Percentiles rank a stretch among this genome's conserved stretches.
These are phyloP conservation scores for Columba janthina DNA, from an alignment of 2,113 vertebrate genomes.

Conservation along the genomic window DNA sequence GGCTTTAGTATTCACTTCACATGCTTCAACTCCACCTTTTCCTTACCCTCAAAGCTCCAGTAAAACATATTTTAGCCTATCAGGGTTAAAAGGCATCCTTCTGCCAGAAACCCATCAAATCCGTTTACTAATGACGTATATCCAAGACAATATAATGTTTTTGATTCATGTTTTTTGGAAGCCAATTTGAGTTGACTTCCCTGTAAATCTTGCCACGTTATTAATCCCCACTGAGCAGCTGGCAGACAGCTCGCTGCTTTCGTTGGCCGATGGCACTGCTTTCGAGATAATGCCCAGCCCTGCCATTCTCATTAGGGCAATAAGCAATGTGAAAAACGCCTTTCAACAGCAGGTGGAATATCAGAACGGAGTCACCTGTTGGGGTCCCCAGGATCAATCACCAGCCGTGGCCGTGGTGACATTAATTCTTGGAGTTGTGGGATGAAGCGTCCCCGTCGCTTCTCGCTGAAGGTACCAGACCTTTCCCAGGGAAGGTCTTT, in stretches of 20 bases:
- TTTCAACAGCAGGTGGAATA: not conserved
- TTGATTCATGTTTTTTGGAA: constrained; percentile 24
- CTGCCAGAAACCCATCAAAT: constrained; percentile 33
- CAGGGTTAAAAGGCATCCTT: not conserved
- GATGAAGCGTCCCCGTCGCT: not conserved
- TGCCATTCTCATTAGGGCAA: not conserved
- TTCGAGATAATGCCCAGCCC: constrained; percentile 18
- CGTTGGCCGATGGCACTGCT: constrained; percentile 17
- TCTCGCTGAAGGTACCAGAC: not conserved
- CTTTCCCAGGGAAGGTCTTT: not conserved
- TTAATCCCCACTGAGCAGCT: constrained; percentile 49
- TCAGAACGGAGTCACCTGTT: not conserved
- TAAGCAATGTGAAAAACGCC: not conserved
- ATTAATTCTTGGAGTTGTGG: not conserved
- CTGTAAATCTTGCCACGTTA: constrained; percentile 1
- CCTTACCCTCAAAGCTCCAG: not conserved
- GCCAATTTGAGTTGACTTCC: constrained; percentile 33
- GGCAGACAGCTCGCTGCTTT: constrained; percentile 26
- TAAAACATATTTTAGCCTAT: not conserved
- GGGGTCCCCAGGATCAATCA: not conserved
- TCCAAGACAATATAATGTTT: not conserved
- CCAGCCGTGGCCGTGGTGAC: not conserved
- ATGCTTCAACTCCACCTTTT: not conserved
- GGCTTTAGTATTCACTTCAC: not conserved
- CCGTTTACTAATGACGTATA: not conserved